Percentiles rank a stretch among this genome's conserved stretches.
Evolutionary conservation across 1,140 invertebrate species (phyloP).

Genomic region (Yoshiicerus persimilis): DNA sequence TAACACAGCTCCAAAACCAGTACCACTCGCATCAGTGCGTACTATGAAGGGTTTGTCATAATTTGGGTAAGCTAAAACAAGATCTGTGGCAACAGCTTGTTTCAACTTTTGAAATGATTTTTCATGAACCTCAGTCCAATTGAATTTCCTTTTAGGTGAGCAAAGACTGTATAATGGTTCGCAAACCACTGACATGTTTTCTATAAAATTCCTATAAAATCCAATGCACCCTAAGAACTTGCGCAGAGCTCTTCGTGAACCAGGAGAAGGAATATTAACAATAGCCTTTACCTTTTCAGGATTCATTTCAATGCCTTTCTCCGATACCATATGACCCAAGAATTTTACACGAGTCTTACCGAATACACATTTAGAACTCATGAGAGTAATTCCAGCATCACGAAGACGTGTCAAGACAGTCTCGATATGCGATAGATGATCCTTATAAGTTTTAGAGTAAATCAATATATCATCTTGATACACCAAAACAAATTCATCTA

Average conservation of each 20-base stretch:
- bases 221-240: conserved; percentile 50
- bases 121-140: not conserved
- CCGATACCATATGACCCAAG: conserved; percentile 51
- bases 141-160: not conserved
- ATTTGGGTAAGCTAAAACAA: conserved; percentile 43
- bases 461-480: too few species aligned
- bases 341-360: conserved; percentile 49
- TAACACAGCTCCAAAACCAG: conserved; percentile 55
- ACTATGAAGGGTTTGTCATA: conserved; percentile 52
- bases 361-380: conserved; percentile 49
- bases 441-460: too few species aligned
- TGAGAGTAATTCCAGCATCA: conserved; percentile 40
- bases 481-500: not conserved
- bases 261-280: too few species aligned
- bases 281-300: conserved; percentile 52
- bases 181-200: conserved; percentile 46
- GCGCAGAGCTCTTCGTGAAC: conserved; percentile 19
- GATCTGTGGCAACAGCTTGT: too few species aligned
- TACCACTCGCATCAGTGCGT: conserved; percentile 55
- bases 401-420: conserved; percentile 21
- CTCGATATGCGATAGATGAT: conserved; percentile 48
- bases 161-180: too few species aligned
- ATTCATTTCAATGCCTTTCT: conserved; percentile 51
- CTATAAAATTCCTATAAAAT: conserved; percentile 53
- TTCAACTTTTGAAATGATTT: not conserved